Evolutionary conservation across 2,888 invertebrate genomes (phyloP).

Genomic region (Lathronympha strigana): DNA sequence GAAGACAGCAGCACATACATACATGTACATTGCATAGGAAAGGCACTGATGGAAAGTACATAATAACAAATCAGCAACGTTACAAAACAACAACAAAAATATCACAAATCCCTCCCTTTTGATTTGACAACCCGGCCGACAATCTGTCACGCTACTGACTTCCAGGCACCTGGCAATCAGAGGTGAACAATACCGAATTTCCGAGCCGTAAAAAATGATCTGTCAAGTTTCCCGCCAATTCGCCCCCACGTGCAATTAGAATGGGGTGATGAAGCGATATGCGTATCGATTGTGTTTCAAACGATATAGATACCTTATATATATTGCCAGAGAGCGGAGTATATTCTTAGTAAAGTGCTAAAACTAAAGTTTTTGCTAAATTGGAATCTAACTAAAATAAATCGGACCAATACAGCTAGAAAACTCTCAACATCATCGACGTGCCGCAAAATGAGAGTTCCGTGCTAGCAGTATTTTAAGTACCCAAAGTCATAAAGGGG

Average conservation of each 20-base stretch:
- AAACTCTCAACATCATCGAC: too few relatives aligned
- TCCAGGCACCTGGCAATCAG: constrained; percentile 44
- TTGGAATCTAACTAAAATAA: too few relatives aligned
- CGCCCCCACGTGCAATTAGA: constrained; percentile 31
- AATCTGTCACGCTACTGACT: constrained; percentile 33
- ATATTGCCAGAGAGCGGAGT: neutral
- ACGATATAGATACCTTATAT: neutral
- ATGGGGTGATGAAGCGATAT: constrained; percentile 26
- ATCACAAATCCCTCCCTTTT: constrained; percentile 6
- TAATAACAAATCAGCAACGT: neutral
- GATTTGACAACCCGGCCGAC: constrained; percentile 1
- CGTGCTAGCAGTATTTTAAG: too few relatives aligned
- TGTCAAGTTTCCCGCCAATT: constrained; percentile 45
- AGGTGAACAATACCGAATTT: constrained; percentile 42
- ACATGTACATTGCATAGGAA: too few relatives aligned
- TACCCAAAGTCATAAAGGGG: too few relatives aligned
- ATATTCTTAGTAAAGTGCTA: neutral
- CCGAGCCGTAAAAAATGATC: constrained; percentile 44
- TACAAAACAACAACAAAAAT: neutral
- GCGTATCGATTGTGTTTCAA: neutral
- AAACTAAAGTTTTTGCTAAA: neutral
- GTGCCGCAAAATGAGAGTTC: too few relatives aligned
- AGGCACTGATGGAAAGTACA: neutral
- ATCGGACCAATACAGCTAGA: too few relatives aligned
- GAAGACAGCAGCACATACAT: too few relatives aligned